Base-by-base conservation (phyloP, 2,113 vertebrate species). In the Ageneiosus marmoratus region DNA sequence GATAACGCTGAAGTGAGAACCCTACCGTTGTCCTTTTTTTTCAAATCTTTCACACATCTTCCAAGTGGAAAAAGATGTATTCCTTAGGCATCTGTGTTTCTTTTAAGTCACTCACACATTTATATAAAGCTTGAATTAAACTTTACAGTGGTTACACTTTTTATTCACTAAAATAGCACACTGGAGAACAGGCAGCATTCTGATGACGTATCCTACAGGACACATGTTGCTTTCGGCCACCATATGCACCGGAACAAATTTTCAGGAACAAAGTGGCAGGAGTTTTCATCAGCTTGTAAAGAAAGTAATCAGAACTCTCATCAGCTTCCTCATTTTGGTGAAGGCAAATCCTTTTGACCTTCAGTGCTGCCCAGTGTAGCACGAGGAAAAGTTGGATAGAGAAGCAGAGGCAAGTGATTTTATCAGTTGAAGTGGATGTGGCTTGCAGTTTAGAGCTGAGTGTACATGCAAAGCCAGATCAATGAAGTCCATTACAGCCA, bases 401-500 rank as follows among this genome's bases (percentile, higher is more conserved):
- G 63, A 63, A 62, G 65, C 46, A 73, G 34, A 22, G 27, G 67
- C 50, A 11, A 44, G 34, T 34, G 63, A 44, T 79, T 78, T 60
- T 81, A 77, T 81, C 53, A 37, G 78, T 70, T 80, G 51, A 15
- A 75, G 37, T 48, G 72, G 46, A 58, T 55, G 48, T 18, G 65
- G 73, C 63, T 67, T 34, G 22, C 63, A 74, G 82, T 77, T 81
- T 55, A 48, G 56, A 65, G 41, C 67, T 79, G 79, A 15, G 27
- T 73, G 48, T 78, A 84, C 60, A 77, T 72, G 44, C 72, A 84
- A 80, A 81, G 69, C 69, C 65, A 22, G 51, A 84, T 87, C 80
- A 79, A 84, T 87, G 44, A 84, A 75, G 67, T 79, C 58, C 69
- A 79, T 84, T 84, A 79, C 77, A 70, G 79, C 75, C 13, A 27